Evolutionary conservation across 2,888 invertebrate genomes (phyloP).

Genomic region (Macrophya annulata): DNA sequence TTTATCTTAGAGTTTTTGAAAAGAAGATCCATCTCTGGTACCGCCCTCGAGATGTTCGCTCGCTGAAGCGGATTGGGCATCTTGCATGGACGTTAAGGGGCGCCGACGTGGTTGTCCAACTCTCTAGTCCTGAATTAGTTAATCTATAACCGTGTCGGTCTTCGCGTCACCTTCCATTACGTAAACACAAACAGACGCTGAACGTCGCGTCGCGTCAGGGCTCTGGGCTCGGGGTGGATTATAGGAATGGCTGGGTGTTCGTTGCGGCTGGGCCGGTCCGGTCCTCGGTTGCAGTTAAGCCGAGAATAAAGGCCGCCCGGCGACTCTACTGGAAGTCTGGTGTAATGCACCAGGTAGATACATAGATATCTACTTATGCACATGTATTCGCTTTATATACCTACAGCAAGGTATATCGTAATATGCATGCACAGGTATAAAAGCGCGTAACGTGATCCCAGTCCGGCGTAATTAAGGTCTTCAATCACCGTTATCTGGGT

Average conservation of each 20-base stretch:
- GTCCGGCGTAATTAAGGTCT: conserved; percentile 68
- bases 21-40: background rate
- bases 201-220: background rate
- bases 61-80: conserved; percentile 23
- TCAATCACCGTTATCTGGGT: conserved; percentile 69
- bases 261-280: background rate
- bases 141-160: conserved; percentile 51
- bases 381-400: conserved; percentile 25
- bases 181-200: conserved; percentile 52
- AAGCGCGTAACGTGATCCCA: conserved; percentile 64
- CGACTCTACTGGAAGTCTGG: conserved; percentile 24
- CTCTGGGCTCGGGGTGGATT: conserved; percentile 31
- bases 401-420: background rate
- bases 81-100: conserved; percentile 2
- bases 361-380: conserved; percentile 37
- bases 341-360: conserved; percentile 50
- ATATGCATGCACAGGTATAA: conserved; percentile 5
- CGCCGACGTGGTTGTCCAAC: conserved; percentile 42
- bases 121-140: conserved; percentile 49
- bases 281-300: conserved; percentile 51
- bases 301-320: conserved; percentile 49
- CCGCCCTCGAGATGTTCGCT: conserved; percentile 31
- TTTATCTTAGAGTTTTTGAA: conserved; percentile 7
- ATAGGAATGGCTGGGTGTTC: conserved; percentile 42
- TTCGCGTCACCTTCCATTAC: conserved; percentile 49